A percentile compares a stretch with the other conserved stretches of the same genome.
These are phyloP conservation scores for Volucella inanis DNA, from an alignment of 2,888 invertebrate genomes.

Conservation along the genomic window DNA sequence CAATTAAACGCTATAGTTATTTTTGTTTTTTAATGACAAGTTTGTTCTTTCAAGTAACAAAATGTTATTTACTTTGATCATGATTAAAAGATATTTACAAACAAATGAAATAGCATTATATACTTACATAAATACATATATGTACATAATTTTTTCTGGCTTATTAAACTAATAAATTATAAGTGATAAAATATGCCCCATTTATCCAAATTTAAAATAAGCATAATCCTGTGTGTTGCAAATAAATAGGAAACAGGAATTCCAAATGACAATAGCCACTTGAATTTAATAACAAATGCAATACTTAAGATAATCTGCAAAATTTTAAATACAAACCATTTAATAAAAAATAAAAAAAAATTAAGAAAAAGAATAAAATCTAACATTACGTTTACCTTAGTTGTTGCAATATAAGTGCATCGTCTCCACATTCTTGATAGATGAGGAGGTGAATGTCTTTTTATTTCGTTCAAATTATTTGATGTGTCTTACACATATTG, in stretches of 20 bases:
- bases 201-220: constrained; percentile 21
- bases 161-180: constrained; percentile 28
- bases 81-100: constrained; percentile 60
- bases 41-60: not conserved
- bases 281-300: constrained; percentile 72
- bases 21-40: too few species aligned
- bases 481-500: constrained; percentile 86
- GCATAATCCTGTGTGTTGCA: constrained; percentile 42
- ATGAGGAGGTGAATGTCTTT: constrained; percentile 68
- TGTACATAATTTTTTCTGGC: constrained; percentile 17
- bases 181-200: constrained; percentile 36
- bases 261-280: constrained; percentile 58
- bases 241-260: constrained; percentile 32
- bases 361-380: too few species aligned
- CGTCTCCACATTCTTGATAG: constrained; percentile 45
- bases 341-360: too few species aligned
- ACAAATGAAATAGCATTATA: constrained; percentile 52
- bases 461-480: constrained; percentile 42
- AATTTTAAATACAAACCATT: constrained; percentile 28
- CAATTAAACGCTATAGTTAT: too few species aligned
- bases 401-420: constrained; percentile 53
- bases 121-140: constrained; percentile 16
- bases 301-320: constrained; percentile 50
- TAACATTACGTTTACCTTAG: constrained; percentile 66
- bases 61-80: constrained; percentile 36